Evolutionary conservation across 2,888 invertebrate species (phyloP), one percentile per base, ranked within the genome.

Genomic region (Drosophila colorata): DNA sequence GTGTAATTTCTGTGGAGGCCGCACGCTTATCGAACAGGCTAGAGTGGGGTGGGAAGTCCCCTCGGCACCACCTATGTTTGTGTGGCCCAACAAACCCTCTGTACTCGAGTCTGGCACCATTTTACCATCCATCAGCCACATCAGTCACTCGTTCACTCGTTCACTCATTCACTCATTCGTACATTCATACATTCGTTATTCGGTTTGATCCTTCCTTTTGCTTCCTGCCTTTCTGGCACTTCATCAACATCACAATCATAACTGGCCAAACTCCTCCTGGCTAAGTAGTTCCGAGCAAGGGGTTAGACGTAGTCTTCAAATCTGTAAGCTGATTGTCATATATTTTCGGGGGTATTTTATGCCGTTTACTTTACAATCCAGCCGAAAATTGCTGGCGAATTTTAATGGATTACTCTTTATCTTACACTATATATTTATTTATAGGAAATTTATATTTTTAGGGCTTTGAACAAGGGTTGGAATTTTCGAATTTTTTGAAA

Each of bases 181-280:
- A 60, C 74, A 77, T 56, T 77, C 77, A 67, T 52, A 58, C 73
- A 72, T 77, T 76, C 56, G 53, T 53, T 44, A 53, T 53, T 46
- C 6, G n/a, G 28, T 9, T 9, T 9, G 9, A 67, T 57, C 38
- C 23, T 37, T 52, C 60, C 35, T 25, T 37, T 55, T 31, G 49
- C 61, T 69, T 60, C 70, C 64, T 56, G 58, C 47, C 55, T 48
- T 63, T 47, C 56, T 33, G 63, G 72, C 77, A 76, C 80, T 80
- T 77, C 80, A 80, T 53, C 53, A 53, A 76, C 72, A 64, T 77
- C 72, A 71, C 46, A 77, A 79, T 79, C 76, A 79, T 71, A 75
- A 76, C 46, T 57, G 60, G 23, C 20, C 49, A 4, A 47, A 66
- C 46, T 55, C 66, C 14, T 47, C 40, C 48, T 3, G 14, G 18